Evolutionary conservation across 2,113 vertebrate species (phyloP).

Genomic region (Cathartes aura): DNA sequence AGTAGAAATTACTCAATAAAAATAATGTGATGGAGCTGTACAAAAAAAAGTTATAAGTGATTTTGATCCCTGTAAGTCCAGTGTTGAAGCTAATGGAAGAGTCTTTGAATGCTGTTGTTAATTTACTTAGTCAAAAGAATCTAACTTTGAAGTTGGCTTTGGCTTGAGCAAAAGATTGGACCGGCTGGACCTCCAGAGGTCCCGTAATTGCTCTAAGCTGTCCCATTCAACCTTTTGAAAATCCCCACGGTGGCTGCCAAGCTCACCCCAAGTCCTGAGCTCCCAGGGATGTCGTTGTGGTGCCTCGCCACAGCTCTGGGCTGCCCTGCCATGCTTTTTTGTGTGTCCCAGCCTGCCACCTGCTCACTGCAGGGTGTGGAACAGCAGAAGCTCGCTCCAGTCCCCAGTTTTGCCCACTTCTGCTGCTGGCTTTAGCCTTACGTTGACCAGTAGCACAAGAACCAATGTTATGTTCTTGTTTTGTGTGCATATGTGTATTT

Average conservation of each 20-base stretch:
- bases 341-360: background rate
- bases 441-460: background rate
- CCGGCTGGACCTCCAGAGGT: background rate
- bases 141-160: background rate
- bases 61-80: background rate
- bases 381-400: background rate
- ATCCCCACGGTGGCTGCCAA: background rate
- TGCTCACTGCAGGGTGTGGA: background rate
- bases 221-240: background rate
- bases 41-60: background rate
- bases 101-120: background rate
- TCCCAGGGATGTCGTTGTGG: accelerated
- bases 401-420: background rate
- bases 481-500: background rate
- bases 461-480: background rate
- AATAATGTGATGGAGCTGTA: background rate
- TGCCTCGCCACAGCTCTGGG: background rate
- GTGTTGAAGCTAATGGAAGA: background rate
- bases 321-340: background rate
- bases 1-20: background rate
- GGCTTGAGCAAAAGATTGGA: background rate
- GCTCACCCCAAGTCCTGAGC: background rate
- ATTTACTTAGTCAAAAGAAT: background rate
- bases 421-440: background rate
- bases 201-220: background rate